Evolutionary conservation across 2,113 vertebrate genomes (phyloP), one percentile per base, ranked within the genome.

Genomic region (Calidris pugnax): DNA sequence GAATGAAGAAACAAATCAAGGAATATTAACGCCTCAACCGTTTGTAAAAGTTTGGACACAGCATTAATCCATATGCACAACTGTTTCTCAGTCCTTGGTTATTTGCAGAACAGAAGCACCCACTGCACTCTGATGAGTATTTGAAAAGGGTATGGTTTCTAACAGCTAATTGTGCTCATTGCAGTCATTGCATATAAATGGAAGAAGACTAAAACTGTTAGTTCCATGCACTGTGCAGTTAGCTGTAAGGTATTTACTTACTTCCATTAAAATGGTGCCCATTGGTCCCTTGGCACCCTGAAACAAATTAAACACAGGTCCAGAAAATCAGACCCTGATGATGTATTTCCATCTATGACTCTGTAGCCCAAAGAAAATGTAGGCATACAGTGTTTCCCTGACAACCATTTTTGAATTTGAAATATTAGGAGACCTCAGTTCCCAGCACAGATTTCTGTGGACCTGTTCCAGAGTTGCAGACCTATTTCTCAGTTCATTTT

Each of bases 251-350:
- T 50, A 19, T 81, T 96, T 77, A 98, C 98, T 96, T 97, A 99
- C 99, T 71, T 74, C 97, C 97, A 97, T 98, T 71, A 53, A 48
- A 78, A 15, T 84, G 16, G 15, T 43, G 91, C 98, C 98, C 75
- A 87, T 91, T 73, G 94, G 81, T 80, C 99, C 99, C 97, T 98
- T 98, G 45, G 73, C 30, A 35, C 99, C 99, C 99, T 99, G 90
- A 71, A 90, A 95, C 30, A 97, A 75, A 89, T 45, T 91, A 85
- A 87, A 90, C 35, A 89, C 27, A 76, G 6, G 23, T 60, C 62
- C 74, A 95, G 89, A 97, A 94, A 78, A 81, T 78, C 63, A 93
- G 35, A 50, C 11, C 4, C 7, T 26, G 24, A 47, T 60, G 68
- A 80, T 4, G 0, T 41, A 76, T 88, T 75, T 68, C n/a, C 23